phyloP scores from a whole-genome alignment of 2,797 vertebrate species.

The Eurystomus glaucurus region DNA sequence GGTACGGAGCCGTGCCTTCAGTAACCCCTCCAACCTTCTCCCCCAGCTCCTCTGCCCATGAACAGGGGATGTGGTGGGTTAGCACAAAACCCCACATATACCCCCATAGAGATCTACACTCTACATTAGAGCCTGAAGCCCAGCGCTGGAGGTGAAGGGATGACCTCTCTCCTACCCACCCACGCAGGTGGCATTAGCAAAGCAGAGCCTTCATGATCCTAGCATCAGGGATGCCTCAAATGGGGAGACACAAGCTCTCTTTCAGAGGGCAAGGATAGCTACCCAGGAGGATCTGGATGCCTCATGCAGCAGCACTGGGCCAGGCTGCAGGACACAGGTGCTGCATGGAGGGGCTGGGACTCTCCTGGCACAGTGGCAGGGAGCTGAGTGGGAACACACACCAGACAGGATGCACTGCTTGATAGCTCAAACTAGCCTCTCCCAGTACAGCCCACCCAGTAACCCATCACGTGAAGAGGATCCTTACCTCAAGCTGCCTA shows the following conservation, averaged over 20 bases:
- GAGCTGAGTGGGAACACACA: background rate
- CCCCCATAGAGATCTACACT: background rate
- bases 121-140: background rate
- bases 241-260: background rate
- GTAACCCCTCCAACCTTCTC: background rate
- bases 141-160: background rate
- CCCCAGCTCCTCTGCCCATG: background rate
- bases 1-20: conserved; percentile 72
- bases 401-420: rapidly evolving
- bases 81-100: background rate
- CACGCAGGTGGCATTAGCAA: background rate
- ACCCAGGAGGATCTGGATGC: background rate
- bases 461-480: background rate
- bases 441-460: background rate
- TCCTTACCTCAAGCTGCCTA: background rate
- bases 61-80: background rate
- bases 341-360: background rate
- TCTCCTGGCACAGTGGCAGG: background rate
- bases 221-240: background rate
- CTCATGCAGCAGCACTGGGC: background rate
- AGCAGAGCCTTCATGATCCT: background rate
- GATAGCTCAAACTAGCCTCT: background rate
- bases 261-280: background rate
- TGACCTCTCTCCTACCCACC: background rate
- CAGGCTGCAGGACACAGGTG: background rate